Base-by-base conservation (phyloP, 2,113 vertebrate species). In the Ochotona princeps region DNA sequence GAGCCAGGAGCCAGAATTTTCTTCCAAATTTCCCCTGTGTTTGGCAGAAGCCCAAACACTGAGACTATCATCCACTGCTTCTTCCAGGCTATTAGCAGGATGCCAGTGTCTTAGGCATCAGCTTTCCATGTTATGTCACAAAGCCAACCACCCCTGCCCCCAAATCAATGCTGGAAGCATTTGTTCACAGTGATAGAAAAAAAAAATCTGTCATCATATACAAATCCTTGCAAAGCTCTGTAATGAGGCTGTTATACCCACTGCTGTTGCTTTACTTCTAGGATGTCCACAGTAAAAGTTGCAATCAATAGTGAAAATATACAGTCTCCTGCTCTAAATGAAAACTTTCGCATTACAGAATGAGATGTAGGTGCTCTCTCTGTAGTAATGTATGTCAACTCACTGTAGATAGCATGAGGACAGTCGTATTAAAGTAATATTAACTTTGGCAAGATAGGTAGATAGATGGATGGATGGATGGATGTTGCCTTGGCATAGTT, bases 311-410 rank as follows among this genome's bases (percentile, higher is more conserved):
- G 83, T 61, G 12, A 83, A 79, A 95, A 51, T 75, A 81, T 69
- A 79, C 25, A 61, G 7, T 86, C 4, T 51, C 47, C 51, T 79
- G 67, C 79, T 86, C 76, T 91, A 86, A 86, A 75, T 90, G 32
- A 76, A 85, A 91, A 95, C 12, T 86, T 44, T 47, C 32, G 14
- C 51, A 85, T 70, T 69, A 76, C 17, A 93, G 72, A 67, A 86
- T 54, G 18, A 86, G 8, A 54, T 79, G 0, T 15, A 78, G 61
- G 30, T 67, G 14, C 1, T 23, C 11, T 70, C 91, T 76, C 69
- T 74, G 2, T 12, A 12, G 30, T 47, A 75, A 2, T 44, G 9
- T 63, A 15, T 78, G 83, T 74, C 69, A 38, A 38, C 15, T 66
- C 25, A 65, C 44, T 26, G 26, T 32, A 20, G 63, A 84, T 1